Evolutionary conservation across 2,113 vertebrate species (phyloP).

Genomic region (Ursus arctos): DNA sequence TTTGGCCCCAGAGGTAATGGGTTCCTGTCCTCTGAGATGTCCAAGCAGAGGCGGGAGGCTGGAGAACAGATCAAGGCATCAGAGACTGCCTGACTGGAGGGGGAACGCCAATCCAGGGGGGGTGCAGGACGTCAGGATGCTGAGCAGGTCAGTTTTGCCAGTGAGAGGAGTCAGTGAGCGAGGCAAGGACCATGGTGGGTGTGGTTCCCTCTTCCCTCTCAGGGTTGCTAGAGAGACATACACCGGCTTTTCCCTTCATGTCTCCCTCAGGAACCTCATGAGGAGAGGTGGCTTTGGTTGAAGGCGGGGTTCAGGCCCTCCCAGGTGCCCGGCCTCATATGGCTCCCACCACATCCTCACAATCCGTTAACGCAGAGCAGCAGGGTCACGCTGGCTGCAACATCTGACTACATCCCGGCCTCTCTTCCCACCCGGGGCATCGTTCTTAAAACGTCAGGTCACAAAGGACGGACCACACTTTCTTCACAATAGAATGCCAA

Average conservation of each 20-base stretch:
- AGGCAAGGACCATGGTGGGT: background rate
- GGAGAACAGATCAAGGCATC: background rate
- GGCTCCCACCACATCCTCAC: background rate
- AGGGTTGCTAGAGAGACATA: background rate
- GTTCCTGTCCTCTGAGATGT: background rate
- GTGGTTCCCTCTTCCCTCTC: background rate
- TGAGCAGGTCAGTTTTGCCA: background rate
- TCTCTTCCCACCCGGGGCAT: background rate
- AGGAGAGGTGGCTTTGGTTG: background rate
- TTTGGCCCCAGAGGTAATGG: background rate
- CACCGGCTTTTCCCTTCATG: background rate
- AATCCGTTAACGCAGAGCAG: background rate
- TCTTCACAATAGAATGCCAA: background rate
- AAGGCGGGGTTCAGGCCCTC: background rate
- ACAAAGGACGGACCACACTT: background rate
- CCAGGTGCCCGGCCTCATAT: background rate
- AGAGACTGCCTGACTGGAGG: background rate
- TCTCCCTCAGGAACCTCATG: background rate
- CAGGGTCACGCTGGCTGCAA: background rate
- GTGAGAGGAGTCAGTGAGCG: background rate
- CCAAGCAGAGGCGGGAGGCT: background rate
- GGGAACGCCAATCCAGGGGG: background rate
- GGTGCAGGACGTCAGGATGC: background rate
- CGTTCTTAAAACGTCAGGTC: background rate
- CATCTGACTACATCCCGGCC: background rate